Evolutionary conservation across 2,888 invertebrate species (phyloP), one percentile per base, ranked within the genome.

Genomic region (Gerris lacustris): DNA sequence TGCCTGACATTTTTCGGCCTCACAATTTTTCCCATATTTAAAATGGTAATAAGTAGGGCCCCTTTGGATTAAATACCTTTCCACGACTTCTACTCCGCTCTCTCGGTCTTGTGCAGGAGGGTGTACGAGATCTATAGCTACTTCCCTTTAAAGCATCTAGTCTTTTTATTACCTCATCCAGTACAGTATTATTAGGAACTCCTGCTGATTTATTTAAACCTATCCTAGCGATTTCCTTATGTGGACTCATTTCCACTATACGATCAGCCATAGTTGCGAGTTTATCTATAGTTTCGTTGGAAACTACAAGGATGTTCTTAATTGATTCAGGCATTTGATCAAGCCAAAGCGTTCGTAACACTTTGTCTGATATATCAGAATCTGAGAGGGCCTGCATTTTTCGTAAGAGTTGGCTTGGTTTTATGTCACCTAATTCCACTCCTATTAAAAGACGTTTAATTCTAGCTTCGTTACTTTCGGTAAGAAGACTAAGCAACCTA

Each of bases 1-100:
- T 9, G 64, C 18, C 2, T 44, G 6, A 63, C 71, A 71, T 71
- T 71, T 71, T 47, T 71, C 71, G 7, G 69, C 47, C 15, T 47
- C 1, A 45, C 71, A 71, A 6, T 18, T 9, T 9, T 62, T 45
- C n/a, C 71, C 71, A 66, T 44, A 71, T 9, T n/a, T 18, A 18
- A 67, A 70, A 67, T 70, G 70, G 17, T 9, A 67, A 67, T 62
- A 70, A 70, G 44, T 31, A 71, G 17, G 44, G 69, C 2, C 71
- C 68, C 44, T 63, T 45, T 5, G 68, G 71, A 45, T 71, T 44
- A 63, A 71, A 71, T n/a, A 43, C 9, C 18, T 47, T 67, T n/a
- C 31, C 62, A 9, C 68, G n/a, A 44, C 68, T 43, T 17, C 44
- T 44, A 31, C 44, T 55, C 11, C 64, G 45, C n/a, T 62, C 18